These are phyloP conservation scores for Lathamus discolor DNA, from an alignment of 2,113 vertebrate species.

Conservation along the genomic window DNA sequence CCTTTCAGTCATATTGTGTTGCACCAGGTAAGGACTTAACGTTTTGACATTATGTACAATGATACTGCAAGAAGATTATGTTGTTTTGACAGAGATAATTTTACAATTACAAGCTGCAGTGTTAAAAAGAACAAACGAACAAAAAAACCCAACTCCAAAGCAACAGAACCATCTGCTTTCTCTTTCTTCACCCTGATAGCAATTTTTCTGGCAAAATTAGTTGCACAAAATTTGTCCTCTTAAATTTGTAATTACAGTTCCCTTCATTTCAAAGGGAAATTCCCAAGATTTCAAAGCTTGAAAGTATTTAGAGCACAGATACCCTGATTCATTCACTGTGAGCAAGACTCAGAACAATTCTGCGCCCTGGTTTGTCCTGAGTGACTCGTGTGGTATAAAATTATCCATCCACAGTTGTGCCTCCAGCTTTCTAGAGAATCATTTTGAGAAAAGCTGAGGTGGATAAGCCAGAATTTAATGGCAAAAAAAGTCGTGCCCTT, in stretches of 20 bases:
- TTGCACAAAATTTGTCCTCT: background rate
- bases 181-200: background rate
- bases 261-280: background rate
- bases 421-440: background rate
- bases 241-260: background rate
- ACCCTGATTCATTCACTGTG: background rate
- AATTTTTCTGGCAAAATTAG: background rate
- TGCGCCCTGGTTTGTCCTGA: background rate
- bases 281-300: background rate
- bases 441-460: background rate
- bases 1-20: background rate
- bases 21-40: background rate
- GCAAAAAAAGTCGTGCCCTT: background rate
- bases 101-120: background rate
- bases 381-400: fast-evolving
- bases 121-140: background rate
- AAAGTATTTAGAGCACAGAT: background rate
- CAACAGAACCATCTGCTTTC: background rate
- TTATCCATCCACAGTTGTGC: fast-evolving
- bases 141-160: background rate
- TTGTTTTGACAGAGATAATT: background rate
- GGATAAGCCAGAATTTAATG: background rate
- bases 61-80: background rate
- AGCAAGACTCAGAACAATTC: background rate
- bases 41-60: background rate